A percentile compares a stretch with the other conserved stretches of the same genome.
These are phyloP conservation scores for Chaenogobius annularis DNA, from an alignment of 2,113 vertebrate genomes.

Conservation along the genomic window DNA sequence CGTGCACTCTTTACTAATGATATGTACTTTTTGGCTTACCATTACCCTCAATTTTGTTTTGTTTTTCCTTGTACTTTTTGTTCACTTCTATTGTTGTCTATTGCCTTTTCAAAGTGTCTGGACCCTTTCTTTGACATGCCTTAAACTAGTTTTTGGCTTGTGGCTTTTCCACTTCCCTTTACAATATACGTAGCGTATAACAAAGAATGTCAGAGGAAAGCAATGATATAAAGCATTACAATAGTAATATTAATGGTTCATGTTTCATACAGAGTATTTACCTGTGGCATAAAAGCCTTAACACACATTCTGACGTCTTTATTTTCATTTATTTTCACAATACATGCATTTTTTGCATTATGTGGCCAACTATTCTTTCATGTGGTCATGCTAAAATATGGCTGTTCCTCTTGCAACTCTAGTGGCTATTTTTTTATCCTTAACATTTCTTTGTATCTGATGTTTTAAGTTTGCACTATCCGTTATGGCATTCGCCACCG, in stretches of 20 bases:
- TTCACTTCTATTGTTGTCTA: constrained; percentile 26
- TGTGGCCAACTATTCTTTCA: constrained; percentile 14
- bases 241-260: constrained; percentile 35
- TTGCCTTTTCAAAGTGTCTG: constrained; percentile 60
- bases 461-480: background rate
- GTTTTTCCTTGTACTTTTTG: constrained; percentile 34
- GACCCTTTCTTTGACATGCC: constrained; percentile 65
- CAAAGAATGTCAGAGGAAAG: constrained; percentile 10
- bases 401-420: constrained; percentile 42
- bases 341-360: constrained; percentile 22
- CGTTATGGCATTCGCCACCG: constrained; percentile 21
- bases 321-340: constrained; percentile 29
- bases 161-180: constrained; percentile 19
- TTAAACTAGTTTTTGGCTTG: constrained; percentile 54
- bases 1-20: background rate
- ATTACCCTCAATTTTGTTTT: constrained; percentile 17
- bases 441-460: background rate
- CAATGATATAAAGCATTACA: constrained; percentile 22
- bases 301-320: constrained; percentile 22
- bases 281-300: constrained; percentile 46
- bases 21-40: constrained; percentile 12
- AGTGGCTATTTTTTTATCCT: background rate
- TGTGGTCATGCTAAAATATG: constrained; percentile 13
- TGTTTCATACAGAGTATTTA: constrained; percentile 35
- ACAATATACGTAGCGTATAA: constrained; percentile 6